phyloP scores from a whole-genome alignment of 1,140 invertebrate species.

The Oryzaephilus surinamensis region DNA sequence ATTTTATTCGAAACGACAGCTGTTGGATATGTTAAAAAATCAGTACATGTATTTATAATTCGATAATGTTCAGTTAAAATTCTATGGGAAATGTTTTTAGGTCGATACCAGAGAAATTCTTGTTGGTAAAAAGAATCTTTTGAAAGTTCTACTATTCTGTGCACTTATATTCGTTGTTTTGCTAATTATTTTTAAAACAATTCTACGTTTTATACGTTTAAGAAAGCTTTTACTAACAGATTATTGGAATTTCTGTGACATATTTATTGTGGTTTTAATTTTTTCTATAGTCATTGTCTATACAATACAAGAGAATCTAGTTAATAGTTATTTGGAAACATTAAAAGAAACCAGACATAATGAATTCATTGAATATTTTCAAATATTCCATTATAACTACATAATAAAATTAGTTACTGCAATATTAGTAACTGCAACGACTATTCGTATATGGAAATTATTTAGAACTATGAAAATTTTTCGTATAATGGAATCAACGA shows the following conservation, averaged over 20 bases:
- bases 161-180: slow-evolving; percentile 2
- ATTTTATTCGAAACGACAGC: slow-evolving; percentile 16
- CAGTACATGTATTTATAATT: slow-evolving; percentile 8
- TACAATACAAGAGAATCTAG: slow-evolving; percentile 1
- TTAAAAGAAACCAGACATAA: slow-evolving; percentile 18
- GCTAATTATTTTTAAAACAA: slow-evolving; percentile 4
- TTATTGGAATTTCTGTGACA: not conserved
- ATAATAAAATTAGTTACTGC: too few relatives aligned
- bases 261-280: slow-evolving; percentile 8
- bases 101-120: too few relatives aligned
- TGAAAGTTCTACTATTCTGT: slow-evolving; percentile 3
- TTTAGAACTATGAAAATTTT: too few relatives aligned
- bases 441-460: too few relatives aligned
- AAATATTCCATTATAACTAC: too few relatives aligned
- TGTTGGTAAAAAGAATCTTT: slow-evolving; percentile 4
- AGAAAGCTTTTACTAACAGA: slow-evolving; percentile 4
- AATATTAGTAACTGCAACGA: too few relatives aligned
- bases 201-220: too few relatives aligned
- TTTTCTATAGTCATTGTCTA: slow-evolving; percentile 7
- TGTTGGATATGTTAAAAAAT: slow-evolving; percentile 12
- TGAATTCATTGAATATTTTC: slow-evolving; percentile 22
- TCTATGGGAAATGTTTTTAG: too few relatives aligned
- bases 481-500: too few relatives aligned
- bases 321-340: slow-evolving; percentile 7
- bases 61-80: slow-evolving; percentile 4